A percentile compares a stretch with the other conserved stretches of the same genome.
Conservation (phyloP, 2,888 invertebrate species). For the Itoplectis maculator region DNA sequence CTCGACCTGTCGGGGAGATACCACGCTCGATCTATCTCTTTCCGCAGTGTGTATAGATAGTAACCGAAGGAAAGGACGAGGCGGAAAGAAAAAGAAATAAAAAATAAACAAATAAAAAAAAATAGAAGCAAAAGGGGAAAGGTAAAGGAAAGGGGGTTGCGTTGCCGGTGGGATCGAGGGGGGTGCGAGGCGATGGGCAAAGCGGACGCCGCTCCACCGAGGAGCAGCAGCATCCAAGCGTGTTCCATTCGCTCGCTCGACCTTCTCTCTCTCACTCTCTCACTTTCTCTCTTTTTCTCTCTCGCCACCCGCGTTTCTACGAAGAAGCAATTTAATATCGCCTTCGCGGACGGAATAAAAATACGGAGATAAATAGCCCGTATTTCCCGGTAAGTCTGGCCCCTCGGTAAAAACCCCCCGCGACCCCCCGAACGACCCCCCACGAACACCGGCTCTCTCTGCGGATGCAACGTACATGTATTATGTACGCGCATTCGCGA, state of each 20-base stretch:
- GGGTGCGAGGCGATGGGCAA: conserved; percentile 22
- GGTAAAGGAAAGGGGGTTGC: conserved; percentile 65
- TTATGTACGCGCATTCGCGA: conserved; percentile 13
- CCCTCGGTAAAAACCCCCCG: not conserved
- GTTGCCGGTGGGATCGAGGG: conserved; percentile 41
- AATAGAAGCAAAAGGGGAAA: conserved; percentile 40
- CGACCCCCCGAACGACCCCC: conserved; percentile 18
- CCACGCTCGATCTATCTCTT: conserved; percentile 23
- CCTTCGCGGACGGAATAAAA: conserved; percentile 80
- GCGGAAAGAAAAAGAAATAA: conserved; percentile 31
- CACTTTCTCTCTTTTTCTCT: no score
- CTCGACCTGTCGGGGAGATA: conserved; percentile 12
- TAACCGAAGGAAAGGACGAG: conserved; percentile 37
- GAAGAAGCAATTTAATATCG: conserved; percentile 82
- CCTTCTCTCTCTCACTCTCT: no score
- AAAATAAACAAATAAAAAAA: conserved; percentile 45
- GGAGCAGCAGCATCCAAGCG: conserved; percentile 38
- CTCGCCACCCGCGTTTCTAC: conserved; percentile 56
- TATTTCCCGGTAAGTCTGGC: conserved; percentile 67
- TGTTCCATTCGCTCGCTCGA: conserved; percentile 17
- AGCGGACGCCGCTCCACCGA: conserved; percentile 25
- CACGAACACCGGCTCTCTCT: conserved; percentile 23
- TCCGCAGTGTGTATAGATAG: not conserved
- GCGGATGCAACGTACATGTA: conserved; percentile 35
- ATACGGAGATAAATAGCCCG: conserved; percentile 80